Base-by-base conservation (phyloP, 2,888 invertebrate genomes). In the Mermis nigrescens region DNA sequence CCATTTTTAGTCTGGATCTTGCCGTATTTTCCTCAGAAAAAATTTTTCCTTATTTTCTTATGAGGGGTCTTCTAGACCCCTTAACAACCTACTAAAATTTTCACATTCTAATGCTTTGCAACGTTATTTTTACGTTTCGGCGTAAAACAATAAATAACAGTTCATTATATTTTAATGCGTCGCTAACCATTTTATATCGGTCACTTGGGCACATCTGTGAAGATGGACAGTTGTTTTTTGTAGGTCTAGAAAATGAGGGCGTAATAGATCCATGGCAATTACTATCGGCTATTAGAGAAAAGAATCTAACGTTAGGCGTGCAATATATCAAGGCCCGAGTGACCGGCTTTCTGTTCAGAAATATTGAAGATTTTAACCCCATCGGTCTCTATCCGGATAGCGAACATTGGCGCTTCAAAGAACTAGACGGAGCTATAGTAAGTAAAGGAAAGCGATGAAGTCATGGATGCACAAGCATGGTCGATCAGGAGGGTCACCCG, bases 261-360 rank as follows among this genome's bases (percentile, higher is more conserved):
- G 86, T 86, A 77, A 90, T 95, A 74, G 90, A 95, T 77, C 83
- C 94, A 0, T 86, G 85, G 83, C 79, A 82, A 1, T 73, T 92
- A 3, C 75, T 92, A 24, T 79, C 78, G 63, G 84, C 85, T 1
- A 79, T 89, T 19, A 81, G 84, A 68, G 79, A 79, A 52, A 86
- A 85, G 72, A 83, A 87, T 32, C 72, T 79, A 27, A 79, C 82
- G 29, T 76, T 84, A 63, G 91, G 88, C 1, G 81, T 82, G 0
- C 78, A 81, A 60, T 91, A 83, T 74, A 73, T 87, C 0, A 78
- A 81, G 62, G 89, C 81, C 1, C 85, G 89, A 74, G 83, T 83
- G 0, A 77, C 80, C 24, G 83, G 81, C 80, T 59, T 80, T 80
- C 46, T 57, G 63, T 58, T n/a, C 24, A 3, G 24, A 28, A 4